These are phyloP conservation scores for Pissodes strobi DNA, from an alignment of 1,140 invertebrate genomes.

Conservation along the genomic window DNA sequence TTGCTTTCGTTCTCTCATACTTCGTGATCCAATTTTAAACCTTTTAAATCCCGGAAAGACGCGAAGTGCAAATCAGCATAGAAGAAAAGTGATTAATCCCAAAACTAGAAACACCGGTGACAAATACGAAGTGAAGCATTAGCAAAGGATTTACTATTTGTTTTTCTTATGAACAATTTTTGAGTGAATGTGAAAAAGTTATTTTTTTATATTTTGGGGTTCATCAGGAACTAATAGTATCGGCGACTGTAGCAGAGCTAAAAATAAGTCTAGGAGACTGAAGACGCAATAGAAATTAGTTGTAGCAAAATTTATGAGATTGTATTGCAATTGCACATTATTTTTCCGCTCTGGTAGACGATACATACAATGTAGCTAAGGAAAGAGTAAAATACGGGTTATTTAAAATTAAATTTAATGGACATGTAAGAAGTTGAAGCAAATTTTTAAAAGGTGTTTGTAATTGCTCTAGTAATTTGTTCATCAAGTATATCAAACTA, in stretches of 20 bases:
- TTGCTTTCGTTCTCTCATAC: constrained; percentile 6
- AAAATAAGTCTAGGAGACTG: neutral
- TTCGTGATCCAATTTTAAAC: neutral
- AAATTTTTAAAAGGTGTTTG: too few relatives aligned
- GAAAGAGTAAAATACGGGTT: too few relatives aligned
- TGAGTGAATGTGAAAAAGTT: neutral
- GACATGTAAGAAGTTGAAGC: too few relatives aligned
- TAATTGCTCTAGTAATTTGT: neutral
- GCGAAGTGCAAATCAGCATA: neutral
- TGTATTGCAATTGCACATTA: too few relatives aligned
- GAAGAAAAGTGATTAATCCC: constrained; percentile 1
- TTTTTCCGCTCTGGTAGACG: neutral
- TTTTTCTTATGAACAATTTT: neutral
- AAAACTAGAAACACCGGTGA: too few relatives aligned
- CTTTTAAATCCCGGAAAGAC: neutral
- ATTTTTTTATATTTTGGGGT: neutral
- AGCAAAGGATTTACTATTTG: neutral
- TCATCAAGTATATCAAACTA: neutral
- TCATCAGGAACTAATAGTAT: too few relatives aligned
- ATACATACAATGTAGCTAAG: neutral
- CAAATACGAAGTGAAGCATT: too few relatives aligned
- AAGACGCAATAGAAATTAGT: too few relatives aligned
- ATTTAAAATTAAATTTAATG: too few relatives aligned
- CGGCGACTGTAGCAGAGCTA: neutral
- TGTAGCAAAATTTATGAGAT: too few relatives aligned